Conservation (phyloP, 2,113 vertebrate species). For the Mesoclemmys tuberculata region DNA sequence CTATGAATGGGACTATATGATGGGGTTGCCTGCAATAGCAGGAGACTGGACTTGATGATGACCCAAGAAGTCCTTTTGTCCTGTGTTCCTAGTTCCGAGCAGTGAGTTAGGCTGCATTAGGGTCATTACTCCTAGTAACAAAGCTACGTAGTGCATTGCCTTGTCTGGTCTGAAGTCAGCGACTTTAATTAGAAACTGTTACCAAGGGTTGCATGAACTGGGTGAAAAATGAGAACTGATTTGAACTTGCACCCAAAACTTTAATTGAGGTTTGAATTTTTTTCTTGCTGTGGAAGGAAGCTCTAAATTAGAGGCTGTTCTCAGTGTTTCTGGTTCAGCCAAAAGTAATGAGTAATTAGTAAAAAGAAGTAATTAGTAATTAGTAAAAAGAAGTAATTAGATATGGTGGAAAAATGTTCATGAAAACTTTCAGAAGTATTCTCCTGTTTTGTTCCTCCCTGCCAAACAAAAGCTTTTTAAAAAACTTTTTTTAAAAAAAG, state of each 20-base stretch:
- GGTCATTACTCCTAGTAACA: neutral
- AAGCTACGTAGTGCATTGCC: neutral
- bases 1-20: too few species aligned
- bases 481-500: too few species aligned
- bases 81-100: neutral
- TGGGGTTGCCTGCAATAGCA: too few species aligned
- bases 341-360: too few species aligned
- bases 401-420: neutral
- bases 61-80: too few species aligned
- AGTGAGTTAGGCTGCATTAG: neutral
- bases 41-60: too few species aligned
- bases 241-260: constrained; percentile 37
- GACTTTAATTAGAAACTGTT: neutral
- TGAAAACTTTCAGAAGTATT: too few species aligned
- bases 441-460: too few species aligned
- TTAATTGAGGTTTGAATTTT: neutral
- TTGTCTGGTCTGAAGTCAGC: neutral
- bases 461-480: too few species aligned
- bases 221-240: neutral
- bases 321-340: constrained; percentile 36
- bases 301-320: constrained; percentile 62
- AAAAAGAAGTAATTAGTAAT: neutral
- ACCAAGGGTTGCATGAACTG: neutral
- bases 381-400: neutral
- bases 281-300: constrained; percentile 53